A percentile compares a stretch with the other conserved stretches of the same genome.
Evolutionary conservation across 2,888 invertebrate genomes (phyloP).

Genomic region (Pristionchus japonicus): DNA sequence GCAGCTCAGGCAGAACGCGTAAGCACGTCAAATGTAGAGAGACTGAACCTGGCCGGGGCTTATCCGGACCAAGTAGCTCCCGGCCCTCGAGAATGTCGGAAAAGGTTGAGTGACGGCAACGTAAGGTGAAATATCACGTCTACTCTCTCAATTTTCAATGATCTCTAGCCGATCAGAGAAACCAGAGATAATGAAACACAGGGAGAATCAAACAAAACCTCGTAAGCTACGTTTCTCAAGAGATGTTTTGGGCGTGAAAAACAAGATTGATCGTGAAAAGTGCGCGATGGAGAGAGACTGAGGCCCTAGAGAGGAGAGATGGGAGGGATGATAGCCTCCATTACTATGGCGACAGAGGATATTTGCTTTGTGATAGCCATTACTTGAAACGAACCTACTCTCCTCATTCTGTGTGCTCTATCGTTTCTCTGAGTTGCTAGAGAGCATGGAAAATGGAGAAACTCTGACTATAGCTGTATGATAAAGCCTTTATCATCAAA

Average conservation of each 20-base stretch:
- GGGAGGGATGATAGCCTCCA: neutral
- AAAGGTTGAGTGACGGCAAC: neutral
- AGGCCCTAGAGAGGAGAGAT: neutral
- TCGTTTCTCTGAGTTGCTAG: neutral
- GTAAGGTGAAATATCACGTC: neutral
- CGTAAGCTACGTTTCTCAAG: neutral
- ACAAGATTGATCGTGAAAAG: neutral
- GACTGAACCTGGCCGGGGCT: neutral
- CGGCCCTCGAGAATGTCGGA: neutral
- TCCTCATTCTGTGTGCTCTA: neutral
- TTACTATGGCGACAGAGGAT: neutral
- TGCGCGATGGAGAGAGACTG: neutral
- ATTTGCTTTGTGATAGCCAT: no score
- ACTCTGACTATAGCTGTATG: no score
- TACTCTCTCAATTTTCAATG: neutral
- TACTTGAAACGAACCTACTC: neutral
- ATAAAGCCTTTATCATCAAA: neutral
- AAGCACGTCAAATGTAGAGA: no score
- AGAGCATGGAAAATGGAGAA: neutral
- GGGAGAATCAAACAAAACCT: neutral
- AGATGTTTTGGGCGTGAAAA: neutral
- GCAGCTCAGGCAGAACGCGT: no score
- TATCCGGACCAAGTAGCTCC: neutral
- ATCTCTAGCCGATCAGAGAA: neutral
- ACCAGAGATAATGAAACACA: neutral